phyloP scores from a whole-genome alignment of 2,888 invertebrate species.

The Lacanobia oleracea region DNA sequence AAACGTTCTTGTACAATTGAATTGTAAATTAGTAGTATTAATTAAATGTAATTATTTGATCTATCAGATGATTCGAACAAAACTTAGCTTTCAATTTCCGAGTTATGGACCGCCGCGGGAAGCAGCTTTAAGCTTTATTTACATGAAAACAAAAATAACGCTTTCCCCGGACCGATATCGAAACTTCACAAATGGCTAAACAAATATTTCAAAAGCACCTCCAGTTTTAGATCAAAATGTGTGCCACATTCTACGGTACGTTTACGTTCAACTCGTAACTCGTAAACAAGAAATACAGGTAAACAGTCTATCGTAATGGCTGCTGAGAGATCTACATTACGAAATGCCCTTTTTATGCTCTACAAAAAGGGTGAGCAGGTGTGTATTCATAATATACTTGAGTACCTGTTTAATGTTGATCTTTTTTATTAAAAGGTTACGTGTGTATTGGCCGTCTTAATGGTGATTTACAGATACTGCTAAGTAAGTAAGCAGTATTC shows the following conservation, averaged over 20 bases:
- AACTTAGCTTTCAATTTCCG: not conserved
- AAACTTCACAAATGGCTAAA: constrained; percentile 30
- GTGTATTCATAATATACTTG: constrained; percentile 38
- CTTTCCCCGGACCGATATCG: constrained; percentile 12
- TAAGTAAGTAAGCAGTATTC: not conserved
- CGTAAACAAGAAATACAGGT: constrained; percentile 67
- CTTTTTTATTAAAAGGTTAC: constrained; percentile 47
- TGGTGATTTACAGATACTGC: not conserved
- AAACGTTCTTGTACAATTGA: too few relatives aligned
- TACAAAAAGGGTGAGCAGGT: constrained; percentile 56
- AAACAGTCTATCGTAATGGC: constrained; percentile 64
- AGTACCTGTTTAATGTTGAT: constrained; percentile 35
- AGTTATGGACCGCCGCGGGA: not conserved
- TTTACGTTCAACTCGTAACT: constrained; percentile 64
- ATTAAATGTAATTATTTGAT: not conserved
- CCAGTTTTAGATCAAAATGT: constrained; percentile 73
- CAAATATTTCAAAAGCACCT: constrained; percentile 46
- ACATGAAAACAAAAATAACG: not conserved
- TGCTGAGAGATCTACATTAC: constrained; percentile 63
- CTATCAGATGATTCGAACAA: not conserved
- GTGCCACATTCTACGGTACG: constrained; percentile 59
- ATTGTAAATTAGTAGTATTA: too few relatives aligned
- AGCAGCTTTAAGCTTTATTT: too few relatives aligned
- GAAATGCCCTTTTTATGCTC: constrained; percentile 62
- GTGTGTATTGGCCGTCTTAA: constrained; percentile 12